Percentiles rank a stretch among this genome's conserved stretches.
These are phyloP conservation scores for Malurus melanocephalus DNA, from an alignment of 2,113 vertebrate genomes.

Conservation along the genomic window DNA sequence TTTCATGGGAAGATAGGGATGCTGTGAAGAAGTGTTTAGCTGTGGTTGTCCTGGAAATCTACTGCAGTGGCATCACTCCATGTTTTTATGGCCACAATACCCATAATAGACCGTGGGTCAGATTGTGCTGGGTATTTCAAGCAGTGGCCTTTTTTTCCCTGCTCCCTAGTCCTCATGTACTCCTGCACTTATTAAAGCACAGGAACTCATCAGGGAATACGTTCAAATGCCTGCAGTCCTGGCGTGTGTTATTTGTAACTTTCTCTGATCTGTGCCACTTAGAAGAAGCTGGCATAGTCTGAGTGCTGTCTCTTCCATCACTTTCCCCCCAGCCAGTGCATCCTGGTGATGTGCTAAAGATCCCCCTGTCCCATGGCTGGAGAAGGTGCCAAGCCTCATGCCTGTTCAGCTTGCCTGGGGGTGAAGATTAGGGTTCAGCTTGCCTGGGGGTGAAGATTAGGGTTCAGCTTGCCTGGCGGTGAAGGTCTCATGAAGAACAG, in stretches of 20 bases:
- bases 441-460: not conserved
- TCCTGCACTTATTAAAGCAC: not conserved
- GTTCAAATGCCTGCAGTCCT: not conserved
- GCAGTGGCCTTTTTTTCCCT: not conserved
- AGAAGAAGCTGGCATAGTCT: not conserved
- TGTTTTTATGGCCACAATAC: not conserved
- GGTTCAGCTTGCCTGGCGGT: not conserved
- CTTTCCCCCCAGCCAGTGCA: not conserved
- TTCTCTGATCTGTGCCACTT: not conserved
- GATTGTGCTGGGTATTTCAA: not conserved
- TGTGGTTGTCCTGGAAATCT: not conserved
- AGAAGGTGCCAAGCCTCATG: not conserved
- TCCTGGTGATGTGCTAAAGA: not conserved
- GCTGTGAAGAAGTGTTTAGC: not conserved
- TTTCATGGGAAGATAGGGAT: not conserved
- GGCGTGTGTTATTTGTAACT: not conserved
- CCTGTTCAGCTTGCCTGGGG: accelerated
- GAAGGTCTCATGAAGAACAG: not conserved
- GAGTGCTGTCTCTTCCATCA: not conserved
- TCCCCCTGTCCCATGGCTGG: not conserved
- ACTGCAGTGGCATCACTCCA: not conserved
- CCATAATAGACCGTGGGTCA: not conserved
- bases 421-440: not conserved
- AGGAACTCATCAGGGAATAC: not conserved
- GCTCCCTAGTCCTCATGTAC: not conserved